Percentiles rank a stretch among this genome's conserved stretches.
phyloP scores from a whole-genome alignment of 2,113 vertebrate species.

The Lophotis ruficrista region DNA sequence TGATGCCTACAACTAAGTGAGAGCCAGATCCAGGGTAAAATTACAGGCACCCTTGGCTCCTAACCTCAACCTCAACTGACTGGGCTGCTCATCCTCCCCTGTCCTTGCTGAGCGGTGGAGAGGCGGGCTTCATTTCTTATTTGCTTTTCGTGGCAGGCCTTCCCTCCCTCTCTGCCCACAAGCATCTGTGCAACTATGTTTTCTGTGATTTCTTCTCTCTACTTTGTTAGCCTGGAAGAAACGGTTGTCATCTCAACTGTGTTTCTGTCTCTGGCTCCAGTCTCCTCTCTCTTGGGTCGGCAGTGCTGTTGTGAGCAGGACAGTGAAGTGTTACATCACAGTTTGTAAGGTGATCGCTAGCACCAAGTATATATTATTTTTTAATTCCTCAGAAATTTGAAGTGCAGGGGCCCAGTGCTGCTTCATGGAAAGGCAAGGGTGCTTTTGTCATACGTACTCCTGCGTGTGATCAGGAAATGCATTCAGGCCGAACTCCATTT shows the following conservation, averaged over 20 bases:
- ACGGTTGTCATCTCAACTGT: neutral
- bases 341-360: neutral
- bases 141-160: neutral
- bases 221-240: neutral
- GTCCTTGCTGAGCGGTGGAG: neutral
- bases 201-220: neutral
- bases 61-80: neutral
- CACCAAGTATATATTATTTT: neutral
- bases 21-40: neutral
- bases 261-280: neutral
- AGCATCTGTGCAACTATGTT: neutral
- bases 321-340: neutral
- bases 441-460: neutral
- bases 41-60: neutral
- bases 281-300: neutral
- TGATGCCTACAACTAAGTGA: neutral
- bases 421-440: neutral
- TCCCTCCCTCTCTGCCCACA: neutral
- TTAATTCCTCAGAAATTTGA: neutral
- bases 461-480: neutral
- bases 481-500: neutral
- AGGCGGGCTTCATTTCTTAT: neutral
- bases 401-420: neutral
- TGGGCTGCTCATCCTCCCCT: neutral
- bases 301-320: neutral